These are phyloP conservation scores for Aegotheles bennettii DNA, from an alignment of 2,113 vertebrate species.

Conservation along the genomic window DNA sequence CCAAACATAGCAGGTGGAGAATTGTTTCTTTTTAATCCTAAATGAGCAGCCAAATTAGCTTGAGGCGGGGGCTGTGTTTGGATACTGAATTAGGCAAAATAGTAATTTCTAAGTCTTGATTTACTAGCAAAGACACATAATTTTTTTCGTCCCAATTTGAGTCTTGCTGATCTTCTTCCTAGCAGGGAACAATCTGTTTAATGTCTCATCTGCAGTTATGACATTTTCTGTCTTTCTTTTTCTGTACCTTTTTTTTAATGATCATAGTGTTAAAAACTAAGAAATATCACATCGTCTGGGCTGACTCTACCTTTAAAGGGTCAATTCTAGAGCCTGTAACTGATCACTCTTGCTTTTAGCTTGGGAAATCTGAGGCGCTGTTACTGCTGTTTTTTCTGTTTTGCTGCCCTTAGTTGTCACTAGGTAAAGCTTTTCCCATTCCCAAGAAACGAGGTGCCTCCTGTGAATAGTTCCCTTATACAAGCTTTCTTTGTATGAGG, in stretches of 20 bases:
- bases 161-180: not conserved
- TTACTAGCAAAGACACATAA: not conserved
- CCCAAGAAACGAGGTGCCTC: slow-evolving; percentile 51
- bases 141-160: not conserved
- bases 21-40: not conserved
- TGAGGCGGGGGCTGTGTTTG: not conserved
- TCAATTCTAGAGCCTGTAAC: slow-evolving; percentile 21
- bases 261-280: not conserved
- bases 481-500: slow-evolving; percentile 66
- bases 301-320: not conserved
- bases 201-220: not conserved
- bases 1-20: not conserved
- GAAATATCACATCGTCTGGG: not conserved
- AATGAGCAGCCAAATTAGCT: not conserved
- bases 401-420: slow-evolving; percentile 45
- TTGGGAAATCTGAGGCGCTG: slow-evolving; percentile 38
- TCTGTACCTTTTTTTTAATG: not conserved
- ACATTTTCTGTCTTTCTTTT: not conserved
- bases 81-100: not conserved
- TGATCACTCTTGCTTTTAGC: slow-evolving; percentile 11
- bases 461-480: slow-evolving; percentile 66
- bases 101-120: not conserved
- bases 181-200: not conserved
- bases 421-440: slow-evolving; percentile 67
- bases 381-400: slow-evolving; percentile 37